Percentiles rank a stretch among this genome's conserved stretches.
Evolutionary conservation across 2,797 vertebrate genomes (phyloP).

Genomic region (Micrastur ruficollis): DNA sequence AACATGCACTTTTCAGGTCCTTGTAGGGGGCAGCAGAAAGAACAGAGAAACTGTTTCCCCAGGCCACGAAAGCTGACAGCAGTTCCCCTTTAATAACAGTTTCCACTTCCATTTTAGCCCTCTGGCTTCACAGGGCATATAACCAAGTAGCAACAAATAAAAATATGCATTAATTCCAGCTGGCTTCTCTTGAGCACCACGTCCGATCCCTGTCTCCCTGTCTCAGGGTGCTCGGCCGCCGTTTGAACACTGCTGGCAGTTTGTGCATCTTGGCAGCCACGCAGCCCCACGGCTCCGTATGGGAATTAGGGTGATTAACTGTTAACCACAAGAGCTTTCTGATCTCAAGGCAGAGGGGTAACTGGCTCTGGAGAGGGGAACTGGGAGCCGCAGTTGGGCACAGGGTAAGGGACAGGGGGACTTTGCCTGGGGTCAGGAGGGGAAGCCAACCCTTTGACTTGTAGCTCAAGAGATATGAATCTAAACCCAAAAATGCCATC

Average conservation of each 20-base stretch:
- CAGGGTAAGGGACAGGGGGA: neutral
- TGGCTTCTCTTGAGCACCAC: neutral
- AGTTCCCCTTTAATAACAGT: neutral
- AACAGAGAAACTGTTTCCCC: neutral
- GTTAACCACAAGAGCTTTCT: constrained; percentile 7
- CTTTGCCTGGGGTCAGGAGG: neutral
- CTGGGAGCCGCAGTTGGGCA: accelerated
- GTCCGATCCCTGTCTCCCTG: neutral
- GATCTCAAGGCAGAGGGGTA: neutral
- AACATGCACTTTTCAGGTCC: neutral
- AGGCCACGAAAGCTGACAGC: neutral
- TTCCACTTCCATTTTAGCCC: neutral
- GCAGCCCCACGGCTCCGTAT: neutral
- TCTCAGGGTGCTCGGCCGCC: neutral
- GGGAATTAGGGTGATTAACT: neutral
- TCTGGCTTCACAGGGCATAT: neutral
- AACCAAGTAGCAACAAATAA: neutral
- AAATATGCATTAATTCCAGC: neutral
- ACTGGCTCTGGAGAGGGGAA: neutral
- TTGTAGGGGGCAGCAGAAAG: neutral
- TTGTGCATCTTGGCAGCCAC: neutral
- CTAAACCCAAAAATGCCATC: neutral
- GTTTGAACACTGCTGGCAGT: neutral
- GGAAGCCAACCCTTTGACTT: neutral
- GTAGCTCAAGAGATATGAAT: neutral